Percentiles rank a stretch among this genome's conserved stretches.
phyloP scores from a whole-genome alignment of 92 coral and sea anemone genomes.

The Blastomussa wellsi region DNA sequence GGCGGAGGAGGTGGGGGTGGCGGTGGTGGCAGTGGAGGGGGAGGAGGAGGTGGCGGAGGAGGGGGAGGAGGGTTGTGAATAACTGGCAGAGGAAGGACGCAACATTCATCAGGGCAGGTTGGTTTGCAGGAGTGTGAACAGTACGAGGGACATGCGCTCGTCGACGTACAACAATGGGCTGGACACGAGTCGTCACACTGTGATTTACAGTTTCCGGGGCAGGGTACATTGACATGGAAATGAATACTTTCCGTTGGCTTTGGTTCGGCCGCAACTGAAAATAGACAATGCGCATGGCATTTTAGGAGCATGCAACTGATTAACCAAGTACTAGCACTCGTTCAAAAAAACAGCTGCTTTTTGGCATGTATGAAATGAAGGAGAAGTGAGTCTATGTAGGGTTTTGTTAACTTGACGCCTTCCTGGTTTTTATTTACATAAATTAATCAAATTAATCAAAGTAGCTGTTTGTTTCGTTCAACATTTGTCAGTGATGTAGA shows the following conservation, averaged over 20 bases:
- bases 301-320: constrained; percentile 4
- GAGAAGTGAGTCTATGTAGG: constrained; percentile 10
- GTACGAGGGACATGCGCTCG: constrained; percentile 52
- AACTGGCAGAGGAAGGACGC: constrained; percentile 45
- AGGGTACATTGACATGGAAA: constrained; percentile 40
- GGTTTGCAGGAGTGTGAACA: constrained; percentile 70
- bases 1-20: constrained; percentile 34
- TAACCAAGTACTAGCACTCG: not conserved
- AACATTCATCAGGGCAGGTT: constrained; percentile 72
- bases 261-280: constrained; percentile 29
- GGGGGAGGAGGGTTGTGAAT: constrained; percentile 49
- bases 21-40: constrained; percentile 29
- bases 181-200: constrained; percentile 81
- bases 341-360: not conserved
- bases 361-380: not conserved
- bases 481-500: not conserved
- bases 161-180: constrained; percentile 61
- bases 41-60: constrained; percentile 40
- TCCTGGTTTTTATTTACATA: not conserved
- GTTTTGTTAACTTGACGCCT: not conserved
- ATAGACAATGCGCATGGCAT: constrained; percentile 19
- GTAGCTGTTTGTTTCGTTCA: too few species aligned
- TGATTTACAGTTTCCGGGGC: constrained; percentile 64
- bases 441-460: too few species aligned
- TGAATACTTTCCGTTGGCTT: constrained; percentile 22